phyloP scores from a whole-genome alignment of 2,888 invertebrate genomes.

The Stramonita haemastoma region DNA sequence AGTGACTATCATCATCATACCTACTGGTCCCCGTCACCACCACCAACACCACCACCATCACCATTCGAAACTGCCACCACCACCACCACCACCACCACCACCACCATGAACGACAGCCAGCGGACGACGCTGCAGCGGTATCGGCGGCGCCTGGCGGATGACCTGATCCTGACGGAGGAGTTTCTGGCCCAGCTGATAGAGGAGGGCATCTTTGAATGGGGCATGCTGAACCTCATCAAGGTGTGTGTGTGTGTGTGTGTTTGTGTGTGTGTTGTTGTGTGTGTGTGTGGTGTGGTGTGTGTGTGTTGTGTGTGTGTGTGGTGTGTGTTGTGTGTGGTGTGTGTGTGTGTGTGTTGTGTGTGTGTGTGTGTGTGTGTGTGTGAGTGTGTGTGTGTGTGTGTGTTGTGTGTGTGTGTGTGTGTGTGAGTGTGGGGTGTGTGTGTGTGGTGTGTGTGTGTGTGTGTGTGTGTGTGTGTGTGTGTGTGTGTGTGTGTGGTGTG shows the following conservation, averaged over 20 bases:
- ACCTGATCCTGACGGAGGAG: conserved; percentile 43
- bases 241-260: not conserved
- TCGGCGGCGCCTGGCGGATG: conserved; percentile 42
- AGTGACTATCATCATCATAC: not conserved
- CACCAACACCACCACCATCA: not conserved
- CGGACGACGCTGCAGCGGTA: conserved; percentile 29
- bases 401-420: no score
- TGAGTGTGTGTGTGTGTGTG: no score
- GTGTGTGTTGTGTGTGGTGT: no score
- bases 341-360: no score
- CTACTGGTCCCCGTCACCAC: not conserved
- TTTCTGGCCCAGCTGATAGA: conserved; percentile 38
- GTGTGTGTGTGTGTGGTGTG: not conserved
- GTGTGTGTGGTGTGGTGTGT: no score
- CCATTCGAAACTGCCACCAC: not conserved
- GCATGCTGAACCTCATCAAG: conserved; percentile 39
- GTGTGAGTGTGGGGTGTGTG: no score
- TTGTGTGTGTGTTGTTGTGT: not conserved
- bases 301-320: no score
- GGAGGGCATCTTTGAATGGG: conserved; percentile 44
- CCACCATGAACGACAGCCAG: conserved; percentile 42
- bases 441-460: no score
- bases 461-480: no score
- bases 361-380: no score
- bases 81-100: conserved; percentile 22